Evolutionary conservation across 1,140 invertebrate species (phyloP), one percentile per base, ranked within the genome.

Genomic region (Hydropsyche tenuis): DNA sequence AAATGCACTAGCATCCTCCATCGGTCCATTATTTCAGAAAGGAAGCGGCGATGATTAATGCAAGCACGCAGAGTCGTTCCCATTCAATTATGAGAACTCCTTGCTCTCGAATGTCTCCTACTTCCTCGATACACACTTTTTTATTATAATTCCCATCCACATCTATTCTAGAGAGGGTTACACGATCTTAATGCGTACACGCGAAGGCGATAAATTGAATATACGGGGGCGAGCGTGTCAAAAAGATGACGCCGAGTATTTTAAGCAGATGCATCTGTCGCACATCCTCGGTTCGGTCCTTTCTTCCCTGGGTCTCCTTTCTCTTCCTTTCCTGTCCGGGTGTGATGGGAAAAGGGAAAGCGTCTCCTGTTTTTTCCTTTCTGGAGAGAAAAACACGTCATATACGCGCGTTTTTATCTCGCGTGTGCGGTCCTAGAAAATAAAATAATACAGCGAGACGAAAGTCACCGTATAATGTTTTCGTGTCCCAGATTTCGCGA

Each of bases 261-360:
- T 68, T 70, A 56, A 70, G 48, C 48, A 70, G 48, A 70, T 70
- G 68, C 68, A 70, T 70, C 46, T 56, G 68, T 70, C 51, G 56
- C 56, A 37, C 48, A 56, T 56, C 37, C 51, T 56, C 68, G 43
- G 16, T n/a, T 7, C 18, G 7, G 51, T 53, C 51, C 51, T 53
- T 53, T 14, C 18, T 53, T 53, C 66, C 66, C 23, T 27, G 5
- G 45, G 23, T 27, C n/a, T 37, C 30, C 30, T 37, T 37, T 37
- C 30, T 37, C 30, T 37, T 37, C 30, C 30, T 37, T 9, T 37
- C 9, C 9, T 37, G 30, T 37, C 9, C 30, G 9, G 9, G 9
- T 4, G 3, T 1, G 22, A 20, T 20, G 22, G 22, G 6, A 23
- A 20, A 25, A 62, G 56, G 23, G 23, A 62, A 62, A 62, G 14